Base-by-base conservation (phyloP, 1,140 invertebrate genomes). In the Contarinia nasturtii region DNA sequence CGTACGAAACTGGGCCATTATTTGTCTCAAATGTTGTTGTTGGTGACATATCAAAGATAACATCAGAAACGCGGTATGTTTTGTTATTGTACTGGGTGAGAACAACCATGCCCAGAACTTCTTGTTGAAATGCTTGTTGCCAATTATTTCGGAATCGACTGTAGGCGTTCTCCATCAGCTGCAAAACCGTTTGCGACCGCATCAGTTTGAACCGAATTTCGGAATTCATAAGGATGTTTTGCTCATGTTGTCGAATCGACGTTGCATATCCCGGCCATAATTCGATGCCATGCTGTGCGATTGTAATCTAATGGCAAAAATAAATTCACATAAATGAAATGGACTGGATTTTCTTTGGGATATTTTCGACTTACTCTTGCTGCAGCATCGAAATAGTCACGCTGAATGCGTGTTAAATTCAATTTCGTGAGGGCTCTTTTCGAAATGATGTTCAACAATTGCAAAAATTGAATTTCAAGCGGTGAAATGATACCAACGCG, bases 11-110 rank as follows among this genome's bases (percentile, higher is more conserved):
- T 37, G 61, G 53, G 44, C 72, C 67, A n/a, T 71, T 70, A 51
- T 71, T 73, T 48, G 67, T 65, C 18, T 52, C 59, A 53, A 84
- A 83, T 3, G 62, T 70, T 42, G 79, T 81, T 1, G 54, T 63
- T 1, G 76, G 73, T 0, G 52, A 65, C 10, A 77, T 76, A n/a
- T 67, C 69, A 60, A 77, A 77, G 38, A 80, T 69, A 2, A 97
- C 76, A 57, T 96, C 92, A 65, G 93, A 89, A 20, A 97, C 69
- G 27, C 77, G 67, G 58, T 96, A 96, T 0, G 84, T 85, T 57
- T 76, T 81, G 55, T 93, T 92, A 54, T 96, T 96, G 55, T 96
- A 96, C 44, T 80, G 71, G 0, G 92, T 95, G 15, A 96, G 60
- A 0, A 96, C 86, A 46, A 79, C 45, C 4, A 60, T 43, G 7